Percentiles rank a stretch among this genome's conserved stretches.
Conservation (phyloP, 2,113 vertebrate species). For the Budorcas taxicolor region DNA sequence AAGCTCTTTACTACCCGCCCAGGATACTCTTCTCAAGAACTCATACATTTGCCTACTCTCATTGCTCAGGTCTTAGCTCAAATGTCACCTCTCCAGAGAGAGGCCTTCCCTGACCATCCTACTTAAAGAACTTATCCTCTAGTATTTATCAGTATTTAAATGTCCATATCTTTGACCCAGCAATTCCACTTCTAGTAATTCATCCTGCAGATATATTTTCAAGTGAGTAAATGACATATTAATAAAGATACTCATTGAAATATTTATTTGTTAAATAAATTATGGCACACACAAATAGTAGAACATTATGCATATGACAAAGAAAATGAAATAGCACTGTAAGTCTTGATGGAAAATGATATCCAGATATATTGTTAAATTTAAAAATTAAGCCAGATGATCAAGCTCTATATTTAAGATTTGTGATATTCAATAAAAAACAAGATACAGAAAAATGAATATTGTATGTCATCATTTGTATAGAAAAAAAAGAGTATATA, state of each 20-base stretch:
- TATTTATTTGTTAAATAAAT: constrained; percentile 38
- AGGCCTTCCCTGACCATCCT: neutral
- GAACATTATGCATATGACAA: constrained; percentile 27
- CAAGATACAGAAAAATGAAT: neutral
- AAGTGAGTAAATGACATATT: constrained; percentile 28
- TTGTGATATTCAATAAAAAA: constrained; percentile 4
- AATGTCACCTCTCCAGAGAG: neutral
- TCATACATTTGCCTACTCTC: neutral
- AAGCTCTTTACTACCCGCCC: neutral
- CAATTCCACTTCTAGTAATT: constrained; percentile 24
- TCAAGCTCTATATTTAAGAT: constrained; percentile 16
- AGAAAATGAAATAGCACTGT: constrained; percentile 22
- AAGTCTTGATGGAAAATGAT: constrained; percentile 1
- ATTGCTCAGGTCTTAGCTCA: constrained; percentile 24
- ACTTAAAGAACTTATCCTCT: neutral
- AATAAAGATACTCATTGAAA: constrained; percentile 20
- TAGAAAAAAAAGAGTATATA: neutral
- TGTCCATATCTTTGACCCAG: neutral
- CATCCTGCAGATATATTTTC: constrained; percentile 17
- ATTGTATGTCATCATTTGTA: neutral
- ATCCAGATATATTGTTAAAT: constrained; percentile 22
- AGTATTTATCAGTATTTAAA: constrained; percentile 42
- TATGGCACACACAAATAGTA: neutral
- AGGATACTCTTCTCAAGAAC: constrained; percentile 13
- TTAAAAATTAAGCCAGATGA: constrained; percentile 15